Conservation (phyloP, 2,797 vertebrate genomes). For the Vultur gryphus region DNA sequence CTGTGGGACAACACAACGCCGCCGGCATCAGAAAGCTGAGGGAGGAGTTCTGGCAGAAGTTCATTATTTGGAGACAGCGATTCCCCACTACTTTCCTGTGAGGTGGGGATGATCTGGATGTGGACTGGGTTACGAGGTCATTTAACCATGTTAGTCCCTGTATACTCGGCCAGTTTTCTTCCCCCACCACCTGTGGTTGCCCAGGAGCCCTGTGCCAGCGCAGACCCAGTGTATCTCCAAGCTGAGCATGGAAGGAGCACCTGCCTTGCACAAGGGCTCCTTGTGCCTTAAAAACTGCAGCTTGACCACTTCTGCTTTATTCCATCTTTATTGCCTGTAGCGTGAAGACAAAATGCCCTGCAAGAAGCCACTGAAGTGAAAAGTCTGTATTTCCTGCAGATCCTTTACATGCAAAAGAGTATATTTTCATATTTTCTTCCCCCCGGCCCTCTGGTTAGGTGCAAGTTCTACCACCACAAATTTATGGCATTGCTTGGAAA, state of each 20-base stretch:
- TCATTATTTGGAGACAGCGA: background rate
- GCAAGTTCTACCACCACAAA: background rate
- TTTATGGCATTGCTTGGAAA: background rate
- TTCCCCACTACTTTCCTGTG: background rate
- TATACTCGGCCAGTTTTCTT: background rate
- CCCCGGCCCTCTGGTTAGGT: background rate
- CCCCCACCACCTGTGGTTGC: background rate
- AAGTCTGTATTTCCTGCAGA: background rate
- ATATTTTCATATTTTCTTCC: background rate
- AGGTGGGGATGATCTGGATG: background rate
- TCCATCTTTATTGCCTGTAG: background rate
- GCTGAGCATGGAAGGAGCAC: background rate
- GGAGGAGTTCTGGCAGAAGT: background rate
- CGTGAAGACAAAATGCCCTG: background rate
- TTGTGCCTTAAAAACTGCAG: background rate
- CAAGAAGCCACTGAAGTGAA: background rate
- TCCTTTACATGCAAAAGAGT: background rate
- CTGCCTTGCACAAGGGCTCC: background rate
- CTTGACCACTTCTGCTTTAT: background rate
- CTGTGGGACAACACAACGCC: fast-evolving
- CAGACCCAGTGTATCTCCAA: background rate
- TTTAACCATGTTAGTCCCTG: background rate
- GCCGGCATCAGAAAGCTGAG: background rate
- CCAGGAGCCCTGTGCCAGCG: fast-evolving
- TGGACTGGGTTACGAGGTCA: background rate